phyloP scores from a whole-genome alignment of 2,113 vertebrate species.

The Calyptomena viridis region DNA sequence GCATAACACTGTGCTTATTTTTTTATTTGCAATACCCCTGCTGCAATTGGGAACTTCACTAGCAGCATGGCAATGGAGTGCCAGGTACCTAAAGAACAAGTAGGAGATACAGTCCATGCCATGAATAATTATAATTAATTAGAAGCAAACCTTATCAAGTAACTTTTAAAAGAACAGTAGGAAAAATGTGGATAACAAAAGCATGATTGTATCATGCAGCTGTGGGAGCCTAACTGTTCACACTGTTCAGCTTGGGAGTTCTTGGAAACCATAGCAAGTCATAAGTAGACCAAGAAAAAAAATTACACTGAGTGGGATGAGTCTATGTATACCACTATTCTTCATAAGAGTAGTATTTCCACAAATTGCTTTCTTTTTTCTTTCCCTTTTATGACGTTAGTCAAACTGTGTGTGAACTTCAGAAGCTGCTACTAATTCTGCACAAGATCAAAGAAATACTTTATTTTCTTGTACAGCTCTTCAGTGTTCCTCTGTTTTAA shows the following conservation, averaged over 20 bases:
- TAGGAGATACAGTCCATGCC: neutral
- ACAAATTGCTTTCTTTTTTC: neutral
- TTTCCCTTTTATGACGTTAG: neutral
- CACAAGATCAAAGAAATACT: neutral
- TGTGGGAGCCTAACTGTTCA: neutral
- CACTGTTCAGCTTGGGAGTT: neutral
- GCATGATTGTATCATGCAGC: neutral
- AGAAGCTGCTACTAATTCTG: neutral
- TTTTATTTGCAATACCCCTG: neutral
- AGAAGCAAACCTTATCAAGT: neutral
- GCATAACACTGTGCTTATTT: neutral
- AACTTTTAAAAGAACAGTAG: neutral
- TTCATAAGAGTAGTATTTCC: neutral
- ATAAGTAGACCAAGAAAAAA: neutral
- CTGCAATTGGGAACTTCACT: neutral
- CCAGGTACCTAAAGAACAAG: neutral
- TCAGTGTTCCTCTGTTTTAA: neutral
- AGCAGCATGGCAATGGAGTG: neutral
- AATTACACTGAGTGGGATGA: neutral
- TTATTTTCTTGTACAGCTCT: neutral
- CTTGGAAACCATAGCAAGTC: neutral
- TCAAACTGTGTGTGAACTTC: neutral
- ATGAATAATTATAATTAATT: slow-evolving; percentile 9
- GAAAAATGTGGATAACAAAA: neutral
- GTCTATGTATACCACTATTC: neutral